Base-by-base conservation (phyloP, 2,113 vertebrate genomes). In the Trematocara nigrifrons region DNA sequence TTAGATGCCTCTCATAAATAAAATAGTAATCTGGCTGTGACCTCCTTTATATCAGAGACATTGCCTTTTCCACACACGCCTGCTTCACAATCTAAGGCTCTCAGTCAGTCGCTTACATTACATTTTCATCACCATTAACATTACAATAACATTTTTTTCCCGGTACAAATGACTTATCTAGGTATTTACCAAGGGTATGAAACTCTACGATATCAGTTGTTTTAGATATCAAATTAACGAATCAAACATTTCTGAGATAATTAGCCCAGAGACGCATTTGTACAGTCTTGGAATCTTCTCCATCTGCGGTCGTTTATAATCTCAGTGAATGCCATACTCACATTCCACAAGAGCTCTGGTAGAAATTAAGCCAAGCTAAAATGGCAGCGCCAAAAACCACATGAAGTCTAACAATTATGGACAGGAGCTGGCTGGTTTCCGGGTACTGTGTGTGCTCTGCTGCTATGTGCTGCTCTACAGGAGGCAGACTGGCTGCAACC, bases 341-440 rank as follows among this genome's bases (percentile, higher is more conserved):
- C 93, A 94, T 95, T 94, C 92, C 93, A 88, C 56, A 84, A 79
- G 85, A 83, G 90, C 76, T 78, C 54, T 53, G 81, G 79, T 79
- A 87, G 83, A 92, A 91, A 89, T 45, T 69, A 20, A 89, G 89
- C 81, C 83, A 64, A 61, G 57, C 76, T 87, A 61, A 91, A 91
- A 94, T 83, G 82, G 87, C 76, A 88, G 66, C 45, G 89, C 61
- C 74, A 78, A 82, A 89, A 93, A 92, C 92, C 93, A 89, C 92
- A 93, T 89, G 89, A 89, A 83, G 89, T 83, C 86, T 90, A 91
- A 90, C 87, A 87, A 87, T 87, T 85, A 84, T 51, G 89, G 91
- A 91, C 93, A 88, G 85, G 81, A 85, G 89, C 85, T 89, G 90
- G 84, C 88, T 80, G 90, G 83, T 89, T 90, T 93, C 91, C 86